Percentiles rank a stretch among this genome's conserved stretches.
phyloP scores from a whole-genome alignment of 2,797 vertebrate species.

The Galaxias olidus region DNA sequence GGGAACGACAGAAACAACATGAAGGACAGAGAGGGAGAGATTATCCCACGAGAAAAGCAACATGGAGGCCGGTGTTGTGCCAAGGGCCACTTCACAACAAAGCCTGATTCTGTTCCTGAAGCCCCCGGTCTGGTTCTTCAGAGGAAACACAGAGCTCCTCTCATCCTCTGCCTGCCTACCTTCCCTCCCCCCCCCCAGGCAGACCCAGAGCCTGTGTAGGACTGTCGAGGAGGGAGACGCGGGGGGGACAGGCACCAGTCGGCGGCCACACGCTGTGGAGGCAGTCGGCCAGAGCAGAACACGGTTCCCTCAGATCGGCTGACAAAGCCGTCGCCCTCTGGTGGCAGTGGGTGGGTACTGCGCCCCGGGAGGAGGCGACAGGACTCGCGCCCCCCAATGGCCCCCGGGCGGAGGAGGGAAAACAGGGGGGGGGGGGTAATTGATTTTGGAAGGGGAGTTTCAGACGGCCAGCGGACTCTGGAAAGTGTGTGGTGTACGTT shows the following conservation, averaged over 20 bases:
- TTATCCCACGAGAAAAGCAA: conserved; percentile 41
- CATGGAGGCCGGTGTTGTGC: conserved; percentile 40
- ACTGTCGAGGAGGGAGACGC: conserved; percentile 1
- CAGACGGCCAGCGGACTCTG: too few species aligned
- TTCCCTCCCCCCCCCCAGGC: conserved; percentile 8
- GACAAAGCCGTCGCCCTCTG: neutral
- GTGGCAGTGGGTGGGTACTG: neutral
- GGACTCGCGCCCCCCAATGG: too few species aligned
- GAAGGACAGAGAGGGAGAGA: conserved; percentile 16
- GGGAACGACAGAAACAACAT: neutral
- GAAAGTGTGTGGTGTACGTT: too few species aligned
- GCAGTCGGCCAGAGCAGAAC: neutral
- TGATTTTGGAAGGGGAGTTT: too few species aligned
- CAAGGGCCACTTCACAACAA: conserved; percentile 48
- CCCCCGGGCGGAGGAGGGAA: too few species aligned
- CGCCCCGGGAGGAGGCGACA: neutral
- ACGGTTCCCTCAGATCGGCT: neutral
- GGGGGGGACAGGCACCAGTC: conserved; percentile 12
- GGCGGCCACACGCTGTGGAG: neutral
- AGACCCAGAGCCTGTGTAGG: conserved; percentile 3
- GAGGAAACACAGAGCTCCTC: conserved; percentile 27
- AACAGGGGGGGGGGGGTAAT: too few species aligned
- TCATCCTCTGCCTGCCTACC: conserved; percentile 2
- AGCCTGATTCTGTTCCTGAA: conserved; percentile 31
- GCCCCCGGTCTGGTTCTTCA: conserved; percentile 17